A percentile compares a stretch with the other conserved stretches of the same genome.
These are phyloP conservation scores for Dromiciops gliroides DNA, from an alignment of 2,113 vertebrate species.

Conservation along the genomic window DNA sequence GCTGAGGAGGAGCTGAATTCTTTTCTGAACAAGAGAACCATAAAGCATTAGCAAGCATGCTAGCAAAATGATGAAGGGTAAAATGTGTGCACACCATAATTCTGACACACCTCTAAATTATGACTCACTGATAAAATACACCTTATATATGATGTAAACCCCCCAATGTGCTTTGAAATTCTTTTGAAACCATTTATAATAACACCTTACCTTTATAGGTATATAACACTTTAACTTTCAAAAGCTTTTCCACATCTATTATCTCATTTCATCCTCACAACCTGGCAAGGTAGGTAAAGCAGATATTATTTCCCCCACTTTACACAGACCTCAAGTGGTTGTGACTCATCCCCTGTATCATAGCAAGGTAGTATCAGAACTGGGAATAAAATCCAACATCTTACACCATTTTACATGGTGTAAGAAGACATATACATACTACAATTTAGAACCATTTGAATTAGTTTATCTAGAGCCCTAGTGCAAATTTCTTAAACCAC, in stretches of 20 bases:
- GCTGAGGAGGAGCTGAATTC: neutral
- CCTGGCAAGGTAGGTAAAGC: neutral
- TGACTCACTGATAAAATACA: neutral
- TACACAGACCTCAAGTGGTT: neutral
- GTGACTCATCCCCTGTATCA: accelerated
- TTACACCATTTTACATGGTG: neutral
- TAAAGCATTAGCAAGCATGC: neutral
- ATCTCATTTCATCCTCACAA: neutral
- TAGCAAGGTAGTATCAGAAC: neutral
- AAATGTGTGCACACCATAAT: slow-evolving; percentile 1
- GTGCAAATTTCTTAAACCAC: neutral
- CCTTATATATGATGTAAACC: neutral
- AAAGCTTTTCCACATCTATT: neutral
- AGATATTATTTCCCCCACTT: accelerated
- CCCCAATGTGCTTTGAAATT: neutral
- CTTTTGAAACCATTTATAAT: neutral
- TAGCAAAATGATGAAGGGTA: slow-evolving; percentile 32
- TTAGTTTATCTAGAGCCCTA: neutral
- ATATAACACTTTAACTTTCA: neutral
- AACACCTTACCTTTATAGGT: neutral
- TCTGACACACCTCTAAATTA: slow-evolving; percentile 41
- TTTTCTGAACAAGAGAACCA: neutral
- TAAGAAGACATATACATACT: neutral
- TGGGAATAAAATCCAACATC: neutral
- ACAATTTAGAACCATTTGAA: neutral